A percentile compares a stretch with the other conserved stretches of the same genome.
These are phyloP conservation scores for Sparus aurata DNA, from an alignment of 2,797 vertebrate genomes.

Conservation along the genomic window DNA sequence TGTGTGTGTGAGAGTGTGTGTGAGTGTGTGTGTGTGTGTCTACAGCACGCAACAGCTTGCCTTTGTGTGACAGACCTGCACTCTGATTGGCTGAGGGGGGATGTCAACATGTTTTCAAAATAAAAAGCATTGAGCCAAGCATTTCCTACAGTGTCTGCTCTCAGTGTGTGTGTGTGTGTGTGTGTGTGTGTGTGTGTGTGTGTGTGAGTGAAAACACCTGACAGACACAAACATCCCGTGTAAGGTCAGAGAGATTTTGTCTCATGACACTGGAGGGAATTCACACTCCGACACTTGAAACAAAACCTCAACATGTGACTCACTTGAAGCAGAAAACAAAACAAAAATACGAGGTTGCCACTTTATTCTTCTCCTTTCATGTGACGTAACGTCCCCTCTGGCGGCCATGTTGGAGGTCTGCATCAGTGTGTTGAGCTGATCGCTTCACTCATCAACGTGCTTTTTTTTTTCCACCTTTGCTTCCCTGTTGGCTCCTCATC, in stretches of 20 bases:
- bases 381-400: constrained; percentile 27
- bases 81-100: constrained; percentile 59
- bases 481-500: background rate
- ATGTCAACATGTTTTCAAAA: constrained; percentile 77
- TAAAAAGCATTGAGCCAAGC: constrained; percentile 55
- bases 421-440: background rate
- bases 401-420: constrained; percentile 31
- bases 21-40: constrained; percentile 20
- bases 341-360: background rate
- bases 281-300: constrained; percentile 42
- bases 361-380: constrained; percentile 11
- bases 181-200: constrained; percentile 13
- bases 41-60: constrained; percentile 60
- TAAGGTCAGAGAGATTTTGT: constrained; percentile 32
- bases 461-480: background rate
- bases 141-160: constrained; percentile 58
- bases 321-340: background rate
- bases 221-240: constrained; percentile 68
- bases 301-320: constrained; percentile 49
- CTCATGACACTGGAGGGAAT: constrained; percentile 66
- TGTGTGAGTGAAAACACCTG: constrained; percentile 34
- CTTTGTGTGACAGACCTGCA: constrained; percentile 38
- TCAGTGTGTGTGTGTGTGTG: background rate
- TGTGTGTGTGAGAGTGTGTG: constrained; percentile 31
- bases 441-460: background rate